Percentiles rank a stretch among this genome's conserved stretches.
phyloP scores from a whole-genome alignment of 2,797 vertebrate species.

The Carcharodon carcharias region DNA sequence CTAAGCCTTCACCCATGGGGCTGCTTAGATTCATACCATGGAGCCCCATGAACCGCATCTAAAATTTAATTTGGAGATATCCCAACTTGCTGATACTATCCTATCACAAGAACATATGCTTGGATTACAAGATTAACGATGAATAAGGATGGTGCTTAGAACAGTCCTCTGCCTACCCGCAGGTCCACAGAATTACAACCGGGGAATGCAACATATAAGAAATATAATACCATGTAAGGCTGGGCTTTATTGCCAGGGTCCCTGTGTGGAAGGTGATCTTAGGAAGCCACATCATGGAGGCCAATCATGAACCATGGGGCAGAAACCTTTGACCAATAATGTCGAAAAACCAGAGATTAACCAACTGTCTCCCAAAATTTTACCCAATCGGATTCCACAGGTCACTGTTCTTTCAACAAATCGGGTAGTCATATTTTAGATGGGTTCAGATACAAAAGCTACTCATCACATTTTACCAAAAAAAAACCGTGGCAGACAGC shows the following conservation, averaged over 20 bases:
- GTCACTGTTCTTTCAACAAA: not conserved
- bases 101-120: not conserved
- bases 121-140: not conserved
- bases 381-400: not conserved
- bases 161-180: not conserved
- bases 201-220: not conserved
- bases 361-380: not conserved
- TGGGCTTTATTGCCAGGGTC: not conserved
- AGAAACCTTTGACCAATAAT: not conserved
- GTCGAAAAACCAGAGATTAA: not conserved
- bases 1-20: not conserved
- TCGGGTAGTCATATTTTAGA: not conserved
- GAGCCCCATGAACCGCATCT: not conserved
- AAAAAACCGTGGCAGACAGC: not conserved
- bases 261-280: not conserved
- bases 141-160: not conserved
- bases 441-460: not conserved
- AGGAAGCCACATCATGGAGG: not conserved
- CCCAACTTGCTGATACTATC: not conserved
- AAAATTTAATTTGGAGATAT: not conserved
- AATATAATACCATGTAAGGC: not conserved
- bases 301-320: not conserved
- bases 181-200: not conserved
- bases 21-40: not conserved
- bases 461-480: not conserved